Base-by-base conservation (phyloP, 2,797 vertebrate genomes). In the Sebastolobus altivelis region DNA sequence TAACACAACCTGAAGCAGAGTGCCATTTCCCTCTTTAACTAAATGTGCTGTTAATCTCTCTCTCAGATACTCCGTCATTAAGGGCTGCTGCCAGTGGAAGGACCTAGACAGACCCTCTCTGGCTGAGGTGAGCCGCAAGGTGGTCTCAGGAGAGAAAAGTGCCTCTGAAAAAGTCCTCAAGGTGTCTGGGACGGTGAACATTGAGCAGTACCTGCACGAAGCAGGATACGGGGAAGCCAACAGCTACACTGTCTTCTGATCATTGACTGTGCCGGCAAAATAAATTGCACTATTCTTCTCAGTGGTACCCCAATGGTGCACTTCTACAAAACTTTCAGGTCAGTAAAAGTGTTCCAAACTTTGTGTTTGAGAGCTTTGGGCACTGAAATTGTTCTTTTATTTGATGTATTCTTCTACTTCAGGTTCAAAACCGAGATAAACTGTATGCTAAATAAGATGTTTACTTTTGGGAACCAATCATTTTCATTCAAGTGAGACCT, bases 21-120 rank as follows among this genome's bases (percentile, higher is more conserved):
- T 29, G 18, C 10, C 1, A 1, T 1, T 68, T 65, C 6, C 25
- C 6, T 43, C 10, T 25, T 49, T 29, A 68, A 35, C 18, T 33
- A 40, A 0, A 18, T 4, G 31, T 6, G 10, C 31, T 58, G 43
- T 40, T 1, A 33, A 56, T 54, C 22, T 40, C 11, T 58, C 25
- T 33, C 29, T 22, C 81, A 99, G 98, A 83, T 95, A 98, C 14
- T 60, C 87, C 18, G 87, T 98, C 86, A 99, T 99, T 91, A 98
- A 96, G 88, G 83, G 89, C 33, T 99, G 98, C 87, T 98, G 97
- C 96, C 95, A 95, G 7, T 99, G 98, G 98, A 96, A 89, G 79
- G 96, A 96, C 55, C 75, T 90, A 13, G 93, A 95, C 8, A 94
- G 98, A 1, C 95, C 96, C 8, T 85, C 94, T 3, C 91, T 97